A percentile compares a stretch with the other conserved stretches of the same genome.
Conservation (phyloP, 2,888 invertebrate species). For the Zygothrica quintamaculata region DNA sequence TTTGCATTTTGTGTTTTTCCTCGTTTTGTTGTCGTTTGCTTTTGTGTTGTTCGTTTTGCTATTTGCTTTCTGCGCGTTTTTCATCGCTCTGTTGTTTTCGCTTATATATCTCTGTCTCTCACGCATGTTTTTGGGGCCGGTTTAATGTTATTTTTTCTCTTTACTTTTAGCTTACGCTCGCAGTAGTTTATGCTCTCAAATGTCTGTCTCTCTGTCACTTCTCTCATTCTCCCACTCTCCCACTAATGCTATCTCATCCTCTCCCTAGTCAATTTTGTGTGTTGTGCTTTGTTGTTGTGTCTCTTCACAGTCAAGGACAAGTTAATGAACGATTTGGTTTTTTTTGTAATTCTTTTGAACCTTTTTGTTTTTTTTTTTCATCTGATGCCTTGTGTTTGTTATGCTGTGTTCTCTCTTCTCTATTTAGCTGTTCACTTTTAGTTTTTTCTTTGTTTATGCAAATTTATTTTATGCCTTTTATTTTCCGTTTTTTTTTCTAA, state of each 20-base stretch:
- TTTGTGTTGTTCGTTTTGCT: constrained; percentile 27
- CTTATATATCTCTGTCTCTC: constrained; percentile 42
- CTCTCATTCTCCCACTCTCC: constrained; percentile 19
- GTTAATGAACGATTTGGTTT: constrained; percentile 75
- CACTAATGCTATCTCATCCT: constrained; percentile 13
- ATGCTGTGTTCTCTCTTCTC: no score
- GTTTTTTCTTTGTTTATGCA: no score
- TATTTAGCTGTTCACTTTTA: no score
- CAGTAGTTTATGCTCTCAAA: constrained; percentile 23
- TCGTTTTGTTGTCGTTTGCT: constrained; percentile 35
- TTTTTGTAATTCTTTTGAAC: constrained; percentile 40
- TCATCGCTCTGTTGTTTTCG: constrained; percentile 32
- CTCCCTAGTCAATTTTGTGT: constrained; percentile 10
- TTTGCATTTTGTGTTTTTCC: constrained; percentile 41
- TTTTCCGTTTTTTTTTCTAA: no score
- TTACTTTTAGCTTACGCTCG: constrained; percentile 4
- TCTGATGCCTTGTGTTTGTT: no score
- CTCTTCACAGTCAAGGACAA: constrained; percentile 75
- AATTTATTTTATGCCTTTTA: no score
- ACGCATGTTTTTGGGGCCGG: constrained; percentile 74
- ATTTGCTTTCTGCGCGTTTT: constrained; percentile 52
- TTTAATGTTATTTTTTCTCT: constrained; percentile 37
- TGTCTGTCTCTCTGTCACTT: constrained; percentile 5
- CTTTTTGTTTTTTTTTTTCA: constrained; percentile 40
- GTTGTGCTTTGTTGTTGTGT: constrained; percentile 40